These are phyloP conservation scores for Polyploca ridens DNA, from an alignment of 2,888 invertebrate species.

Conservation along the genomic window DNA sequence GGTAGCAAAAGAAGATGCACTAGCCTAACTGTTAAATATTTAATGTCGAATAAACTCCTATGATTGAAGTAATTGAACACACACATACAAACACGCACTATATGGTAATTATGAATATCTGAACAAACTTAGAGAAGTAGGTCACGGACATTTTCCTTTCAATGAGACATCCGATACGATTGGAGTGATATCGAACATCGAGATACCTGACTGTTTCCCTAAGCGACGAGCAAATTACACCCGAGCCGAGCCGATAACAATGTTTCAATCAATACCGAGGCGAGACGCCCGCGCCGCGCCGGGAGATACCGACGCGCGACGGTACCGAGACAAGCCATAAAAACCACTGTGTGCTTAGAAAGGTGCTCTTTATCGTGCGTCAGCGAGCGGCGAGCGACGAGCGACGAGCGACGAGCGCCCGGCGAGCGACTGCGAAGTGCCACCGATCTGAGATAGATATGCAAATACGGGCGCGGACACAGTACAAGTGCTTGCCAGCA, in stretches of 20 bases:
- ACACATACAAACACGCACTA: too few relatives aligned
- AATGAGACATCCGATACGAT: conserved; percentile 1
- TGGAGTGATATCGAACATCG: not conserved
- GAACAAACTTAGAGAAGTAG: not conserved
- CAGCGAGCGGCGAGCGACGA: not conserved
- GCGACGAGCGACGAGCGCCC: too few relatives aligned
- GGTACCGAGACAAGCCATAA: not conserved
- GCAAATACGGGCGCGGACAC: conserved; percentile 43
- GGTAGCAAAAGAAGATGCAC: too few relatives aligned
- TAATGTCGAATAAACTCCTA: too few relatives aligned
- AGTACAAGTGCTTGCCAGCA: conserved; percentile 1
- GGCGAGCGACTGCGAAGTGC: not conserved
- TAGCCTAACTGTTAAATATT: too few relatives aligned
- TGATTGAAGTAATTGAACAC: too few relatives aligned
- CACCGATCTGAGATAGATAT: conserved; percentile 33
- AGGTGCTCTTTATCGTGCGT: not conserved
- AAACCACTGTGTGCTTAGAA: conserved; percentile 2
- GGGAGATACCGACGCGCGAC: not conserved
- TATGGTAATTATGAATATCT: not conserved
- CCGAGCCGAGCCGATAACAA: conserved; percentile 3
- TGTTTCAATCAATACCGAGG: conserved; percentile 5
- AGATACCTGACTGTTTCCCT: not conserved
- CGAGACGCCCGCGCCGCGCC: too few relatives aligned
- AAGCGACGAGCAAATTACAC: conserved; percentile 3
- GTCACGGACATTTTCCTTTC: not conserved